Evolutionary conservation across 2,888 invertebrate species (phyloP).

Genomic region (Sclerodermus sp.): DNA sequence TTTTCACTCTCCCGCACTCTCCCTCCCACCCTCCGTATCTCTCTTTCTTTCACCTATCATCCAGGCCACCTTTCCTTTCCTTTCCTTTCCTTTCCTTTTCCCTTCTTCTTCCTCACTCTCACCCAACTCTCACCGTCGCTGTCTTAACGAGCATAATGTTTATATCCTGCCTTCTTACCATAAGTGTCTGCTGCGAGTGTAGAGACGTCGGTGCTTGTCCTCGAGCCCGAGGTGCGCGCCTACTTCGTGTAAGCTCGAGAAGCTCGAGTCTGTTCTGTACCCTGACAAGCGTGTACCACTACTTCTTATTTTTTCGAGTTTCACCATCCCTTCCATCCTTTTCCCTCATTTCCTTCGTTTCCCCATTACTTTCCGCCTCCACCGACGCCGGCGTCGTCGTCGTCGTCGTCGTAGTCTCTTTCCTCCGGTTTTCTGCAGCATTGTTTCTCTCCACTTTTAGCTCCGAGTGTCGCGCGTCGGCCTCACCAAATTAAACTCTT

Average conservation of each 20-base stretch:
- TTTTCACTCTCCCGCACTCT: not conserved
- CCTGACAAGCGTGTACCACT: slow-evolving; percentile 40
- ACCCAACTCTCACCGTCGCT: not conserved
- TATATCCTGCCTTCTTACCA: slow-evolving; percentile 33
- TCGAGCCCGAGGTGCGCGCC: slow-evolving; percentile 56
- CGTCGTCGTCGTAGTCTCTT: too few species aligned
- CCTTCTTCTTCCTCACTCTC: slow-evolving; percentile 10
- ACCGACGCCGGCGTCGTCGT: not conserved
- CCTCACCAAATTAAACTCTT: not conserved
- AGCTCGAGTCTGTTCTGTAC: slow-evolving; percentile 56
- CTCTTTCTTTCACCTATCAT: not conserved
- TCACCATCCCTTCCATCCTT: slow-evolving; percentile 10
- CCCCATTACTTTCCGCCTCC: not conserved
- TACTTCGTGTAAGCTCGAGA: slow-evolving; percentile 45
- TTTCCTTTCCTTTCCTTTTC: not conserved
- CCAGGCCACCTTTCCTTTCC: not conserved
- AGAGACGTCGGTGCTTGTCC: slow-evolving; percentile 54
- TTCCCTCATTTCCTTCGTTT: slow-evolving; percentile 2
- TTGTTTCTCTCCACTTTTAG: too few species aligned
- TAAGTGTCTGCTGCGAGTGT: slow-evolving; percentile 43
- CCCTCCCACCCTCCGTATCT: not conserved
- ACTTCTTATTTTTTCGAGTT: slow-evolving; percentile 1
- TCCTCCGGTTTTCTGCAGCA: slow-evolving; percentile 10
- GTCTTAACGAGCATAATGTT: slow-evolving; percentile 39
- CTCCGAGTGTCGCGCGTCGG: too few species aligned